phyloP scores from a whole-genome alignment of 1,140 invertebrate species.

The Danaus plexippus region DNA sequence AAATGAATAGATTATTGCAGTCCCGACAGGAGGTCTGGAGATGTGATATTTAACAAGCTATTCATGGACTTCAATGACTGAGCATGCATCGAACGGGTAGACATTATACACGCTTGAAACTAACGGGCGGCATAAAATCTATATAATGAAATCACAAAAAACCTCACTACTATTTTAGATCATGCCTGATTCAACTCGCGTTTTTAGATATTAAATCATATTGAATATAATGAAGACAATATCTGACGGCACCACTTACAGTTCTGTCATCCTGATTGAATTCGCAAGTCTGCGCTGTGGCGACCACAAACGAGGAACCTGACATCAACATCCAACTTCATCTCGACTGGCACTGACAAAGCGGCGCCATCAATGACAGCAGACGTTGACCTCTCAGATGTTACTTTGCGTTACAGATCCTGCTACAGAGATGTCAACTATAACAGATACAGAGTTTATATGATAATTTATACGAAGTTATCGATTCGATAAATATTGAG shows the following conservation, averaged over 20 bases:
- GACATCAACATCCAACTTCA: conserved; percentile 52
- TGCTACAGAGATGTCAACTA: background rate
- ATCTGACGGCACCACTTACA: background rate
- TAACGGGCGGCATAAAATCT: conserved; percentile 20
- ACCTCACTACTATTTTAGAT: background rate
- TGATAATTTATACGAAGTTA: no score
- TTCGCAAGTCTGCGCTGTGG: conserved; percentile 27
- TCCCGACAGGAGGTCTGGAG: conserved; percentile 29
- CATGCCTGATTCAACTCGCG: background rate
- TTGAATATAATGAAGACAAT: conserved; percentile 1
- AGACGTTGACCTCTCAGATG: conserved; percentile 40
- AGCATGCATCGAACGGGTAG: conserved; percentile 21
- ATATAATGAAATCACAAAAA: background rate
- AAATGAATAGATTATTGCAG: conserved; percentile 28
- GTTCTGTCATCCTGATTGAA: conserved; percentile 4
- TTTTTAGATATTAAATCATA: conserved; percentile 3
- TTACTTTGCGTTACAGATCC: conserved; percentile 28
- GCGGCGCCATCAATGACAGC: conserved; percentile 39
- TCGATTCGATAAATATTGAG: no score
- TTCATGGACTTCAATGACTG: conserved; percentile 48
- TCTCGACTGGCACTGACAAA: conserved; percentile 55
- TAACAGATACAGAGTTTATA: no score
- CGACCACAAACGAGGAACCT: conserved; percentile 35
- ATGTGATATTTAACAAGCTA: conserved; percentile 53
- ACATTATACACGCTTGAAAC: conserved; percentile 9